These are phyloP conservation scores for Percina caprodes DNA, from an alignment of 2,113 vertebrate species.

Conservation along the genomic window DNA sequence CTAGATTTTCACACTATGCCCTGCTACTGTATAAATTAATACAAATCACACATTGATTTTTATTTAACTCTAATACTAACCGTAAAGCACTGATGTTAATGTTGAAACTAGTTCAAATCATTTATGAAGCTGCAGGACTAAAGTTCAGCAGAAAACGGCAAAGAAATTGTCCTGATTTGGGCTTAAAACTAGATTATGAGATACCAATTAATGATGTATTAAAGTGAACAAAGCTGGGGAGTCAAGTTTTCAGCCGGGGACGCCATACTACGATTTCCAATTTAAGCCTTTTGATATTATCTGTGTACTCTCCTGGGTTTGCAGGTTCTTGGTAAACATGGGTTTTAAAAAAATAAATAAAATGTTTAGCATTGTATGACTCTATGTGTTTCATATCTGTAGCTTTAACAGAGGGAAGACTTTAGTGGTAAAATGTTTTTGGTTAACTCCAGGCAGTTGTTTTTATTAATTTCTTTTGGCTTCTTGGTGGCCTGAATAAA, in stretches of 20 bases:
- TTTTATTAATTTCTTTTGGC: neutral
- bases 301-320: neutral
- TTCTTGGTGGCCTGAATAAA: neutral
- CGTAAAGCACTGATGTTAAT: conserved; percentile 39
- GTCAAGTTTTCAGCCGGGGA: neutral
- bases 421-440: conserved; percentile 24
- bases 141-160: conserved; percentile 8
- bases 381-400: neutral
- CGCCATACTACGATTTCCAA: neutral
- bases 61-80: conserved; percentile 48
- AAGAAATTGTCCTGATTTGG: neutral
- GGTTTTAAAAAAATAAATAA: no score
- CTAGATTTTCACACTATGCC: conserved; percentile 59
- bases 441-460: neutral
- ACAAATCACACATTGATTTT: conserved; percentile 44
- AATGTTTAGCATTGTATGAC: no score
- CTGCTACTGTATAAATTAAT: conserved; percentile 71
- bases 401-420: neutral
- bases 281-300: conserved; percentile 1
- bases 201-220: neutral
- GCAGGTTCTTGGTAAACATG: neutral
- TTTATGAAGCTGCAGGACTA: conserved; percentile 3
- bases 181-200: neutral
- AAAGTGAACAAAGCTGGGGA: neutral
- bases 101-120: conserved; percentile 18